Percentiles rank a stretch among this genome's conserved stretches.
phyloP scores from a whole-genome alignment of 1,140 invertebrate species.

The Drosophila micromelanica region DNA sequence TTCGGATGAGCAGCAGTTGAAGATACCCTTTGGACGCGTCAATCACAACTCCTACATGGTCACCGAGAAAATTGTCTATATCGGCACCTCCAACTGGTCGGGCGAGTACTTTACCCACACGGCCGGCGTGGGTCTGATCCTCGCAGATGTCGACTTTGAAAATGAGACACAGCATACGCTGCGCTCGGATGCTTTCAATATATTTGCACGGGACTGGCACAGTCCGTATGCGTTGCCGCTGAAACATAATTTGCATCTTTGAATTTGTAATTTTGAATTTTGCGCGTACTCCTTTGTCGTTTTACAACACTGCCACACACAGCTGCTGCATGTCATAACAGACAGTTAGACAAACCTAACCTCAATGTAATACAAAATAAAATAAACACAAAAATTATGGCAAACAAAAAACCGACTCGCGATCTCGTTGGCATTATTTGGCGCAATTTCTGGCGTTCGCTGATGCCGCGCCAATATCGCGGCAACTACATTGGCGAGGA shows the following conservation, averaged over 20 bases:
- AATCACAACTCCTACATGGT: conserved; percentile 99
- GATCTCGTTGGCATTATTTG: conserved; percentile 85
- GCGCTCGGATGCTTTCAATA: conserved; percentile 90
- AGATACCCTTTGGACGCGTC: conserved; percentile 95
- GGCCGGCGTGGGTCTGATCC: conserved; percentile 92
- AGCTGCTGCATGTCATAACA: conserved; percentile 29
- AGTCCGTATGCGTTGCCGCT: conserved; percentile 87
- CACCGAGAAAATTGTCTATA: conserved; percentile 95
- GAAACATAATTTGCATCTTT: conserved; percentile 58
- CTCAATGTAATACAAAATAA: conserved; percentile 1
- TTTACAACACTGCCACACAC: conserved; percentile 33
- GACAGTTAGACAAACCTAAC: conserved; percentile 2
- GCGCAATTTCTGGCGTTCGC: conserved; percentile 87
- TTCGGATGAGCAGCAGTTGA: conserved; percentile 89
- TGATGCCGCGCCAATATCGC: conserved; percentile 85
- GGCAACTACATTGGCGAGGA: conserved; percentile 89
- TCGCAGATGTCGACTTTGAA: conserved; percentile 84
- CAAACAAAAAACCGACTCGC: conserved; percentile 81
- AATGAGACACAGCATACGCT: conserved; percentile 85
- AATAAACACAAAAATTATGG: conserved; percentile 54
- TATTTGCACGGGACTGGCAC: conserved; percentile 96
- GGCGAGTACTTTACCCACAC: conserved; percentile 97
- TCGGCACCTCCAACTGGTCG: conserved; percentile 99
- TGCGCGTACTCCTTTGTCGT: conserved; percentile 5
- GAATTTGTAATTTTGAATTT: conserved; percentile 17